A percentile compares a stretch with the other conserved stretches of the same genome.
Conservation (phyloP, 2,888 invertebrate species). For the Aphodius sticticus region DNA sequence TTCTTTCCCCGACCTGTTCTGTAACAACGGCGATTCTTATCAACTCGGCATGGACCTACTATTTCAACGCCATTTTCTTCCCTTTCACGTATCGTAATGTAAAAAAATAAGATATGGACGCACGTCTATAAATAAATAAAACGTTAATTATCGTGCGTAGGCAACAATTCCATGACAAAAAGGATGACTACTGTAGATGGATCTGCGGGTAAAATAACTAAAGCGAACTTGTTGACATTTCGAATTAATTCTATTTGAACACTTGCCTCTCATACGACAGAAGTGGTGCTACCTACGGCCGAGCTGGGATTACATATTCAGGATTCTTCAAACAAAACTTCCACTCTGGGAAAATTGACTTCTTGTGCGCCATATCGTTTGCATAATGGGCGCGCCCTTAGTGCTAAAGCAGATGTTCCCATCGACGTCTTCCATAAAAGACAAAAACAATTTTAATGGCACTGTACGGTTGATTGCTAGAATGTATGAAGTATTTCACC, state of each 20-base stretch:
- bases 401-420: background rate
- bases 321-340: background rate
- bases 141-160: background rate
- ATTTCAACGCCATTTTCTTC: too few species aligned
- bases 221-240: background rate
- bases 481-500: background rate
- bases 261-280: background rate
- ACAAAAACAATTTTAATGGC: background rate
- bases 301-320: background rate
- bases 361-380: background rate
- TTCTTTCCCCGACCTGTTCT: too few species aligned
- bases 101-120: too few species aligned
- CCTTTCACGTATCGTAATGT: too few species aligned
- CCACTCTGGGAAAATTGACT: background rate
- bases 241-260: background rate
- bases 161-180: background rate
- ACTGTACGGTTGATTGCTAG: background rate
- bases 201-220: background rate
- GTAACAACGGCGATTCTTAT: too few species aligned
- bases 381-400: background rate
- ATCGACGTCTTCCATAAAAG: background rate
- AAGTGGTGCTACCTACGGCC: background rate
- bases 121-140: background rate
- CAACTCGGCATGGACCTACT: too few species aligned
- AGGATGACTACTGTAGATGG: background rate